phyloP scores from a whole-genome alignment of 2,797 vertebrate species.

The Crocidura indochinensis region DNA sequence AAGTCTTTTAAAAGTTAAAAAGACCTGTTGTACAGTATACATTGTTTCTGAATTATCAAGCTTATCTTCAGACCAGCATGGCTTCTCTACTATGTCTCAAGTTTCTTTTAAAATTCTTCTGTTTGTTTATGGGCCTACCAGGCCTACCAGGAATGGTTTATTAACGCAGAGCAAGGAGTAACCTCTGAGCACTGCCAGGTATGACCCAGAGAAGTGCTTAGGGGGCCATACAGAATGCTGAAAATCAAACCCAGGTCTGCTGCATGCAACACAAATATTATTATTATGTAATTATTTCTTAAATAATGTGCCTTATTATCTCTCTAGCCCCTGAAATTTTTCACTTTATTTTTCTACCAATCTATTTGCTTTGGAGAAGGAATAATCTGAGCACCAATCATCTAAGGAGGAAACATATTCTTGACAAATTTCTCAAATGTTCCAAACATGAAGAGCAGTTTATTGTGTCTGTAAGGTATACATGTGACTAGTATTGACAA shows the following conservation, averaged over 20 bases:
- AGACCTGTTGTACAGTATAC: neutral
- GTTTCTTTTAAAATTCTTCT: neutral
- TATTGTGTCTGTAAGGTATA: neutral
- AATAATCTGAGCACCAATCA: neutral
- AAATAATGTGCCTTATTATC: too few relatives aligned
- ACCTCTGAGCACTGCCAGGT: too few relatives aligned
- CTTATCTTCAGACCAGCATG: neutral
- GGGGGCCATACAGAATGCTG: too few relatives aligned
- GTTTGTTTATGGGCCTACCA: too few relatives aligned
- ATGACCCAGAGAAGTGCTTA: too few relatives aligned
- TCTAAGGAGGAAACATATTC: neutral
- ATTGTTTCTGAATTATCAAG: constrained; percentile 55
- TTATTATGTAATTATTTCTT: too few relatives aligned
- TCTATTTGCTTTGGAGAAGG: neutral
- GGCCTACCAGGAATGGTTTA: too few relatives aligned
- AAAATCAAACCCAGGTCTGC: too few relatives aligned
- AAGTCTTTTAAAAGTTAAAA: neutral
- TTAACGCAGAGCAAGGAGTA: too few relatives aligned
- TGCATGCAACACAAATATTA: too few relatives aligned
- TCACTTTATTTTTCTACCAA: neutral
- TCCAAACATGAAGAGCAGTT: too few relatives aligned
- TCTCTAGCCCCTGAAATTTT: too few relatives aligned
- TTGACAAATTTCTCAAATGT: neutral
- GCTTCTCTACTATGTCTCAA: neutral
- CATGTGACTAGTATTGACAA: neutral